Base-by-base conservation (phyloP, 2,888 invertebrate species). In the Hypsopygia costalis region DNA sequence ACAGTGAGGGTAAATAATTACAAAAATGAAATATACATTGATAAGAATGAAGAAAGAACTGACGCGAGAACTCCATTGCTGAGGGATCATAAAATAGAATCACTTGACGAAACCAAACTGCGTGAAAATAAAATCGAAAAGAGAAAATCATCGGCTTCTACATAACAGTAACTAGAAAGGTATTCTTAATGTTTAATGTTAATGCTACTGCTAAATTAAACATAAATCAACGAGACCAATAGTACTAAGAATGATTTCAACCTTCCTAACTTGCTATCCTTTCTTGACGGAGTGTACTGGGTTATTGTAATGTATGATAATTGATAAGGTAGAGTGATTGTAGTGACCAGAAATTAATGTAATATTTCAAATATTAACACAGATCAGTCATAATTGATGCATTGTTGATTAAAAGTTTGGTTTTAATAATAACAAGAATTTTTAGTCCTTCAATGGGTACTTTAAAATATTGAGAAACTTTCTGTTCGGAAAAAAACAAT, bases 71-170 rank as follows among this genome's bases (percentile, higher is more conserved):
- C 86, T 33, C 85, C 88, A 1, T 55, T 86, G 28, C 58, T 87
- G 28, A 70, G 80, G 63, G 85, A 83, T 58, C 88, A 88, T 52
- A 87, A 87, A 58, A 88, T 79, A 39, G 88, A 88, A 66, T 88
- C 88, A 32, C 73, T 88, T 30, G 88, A 88, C 46, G 88, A 88
- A 58, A 81, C 75, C 20, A 87, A 85, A 65, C 52, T 83, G 40
- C 73, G 85, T 46, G 88, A 88, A 36, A 79, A 64, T 46, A 87
- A 86, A 66, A 61, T 73, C 38, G 88, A 88, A 43, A 88, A 87
- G 52, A 64, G 88, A 44, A 89, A 88, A 64, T 89, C 88, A 37
- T 86, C 88, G 38, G 87, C 88, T 51, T 88, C 88, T 34, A 88
- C 88, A 69, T 87, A 85, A 73, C 63, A 56, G 47, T 53, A 44